Evolutionary conservation across 1,140 invertebrate genomes (phyloP), one percentile per base, ranked within the genome.

Genomic region (Drosophila littoralis): DNA sequence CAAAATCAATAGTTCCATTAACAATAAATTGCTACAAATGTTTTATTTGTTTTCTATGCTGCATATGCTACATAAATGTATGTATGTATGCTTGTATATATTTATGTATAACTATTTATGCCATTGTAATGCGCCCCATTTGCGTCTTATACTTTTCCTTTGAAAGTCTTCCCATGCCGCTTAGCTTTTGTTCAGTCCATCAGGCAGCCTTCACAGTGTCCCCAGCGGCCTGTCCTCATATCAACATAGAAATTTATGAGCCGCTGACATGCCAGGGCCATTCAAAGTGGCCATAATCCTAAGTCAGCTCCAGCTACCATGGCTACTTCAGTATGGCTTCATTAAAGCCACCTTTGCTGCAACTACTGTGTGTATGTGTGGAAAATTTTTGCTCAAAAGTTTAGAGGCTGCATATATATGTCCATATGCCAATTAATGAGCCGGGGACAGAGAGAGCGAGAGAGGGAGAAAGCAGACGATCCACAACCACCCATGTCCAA

Each of bases 391-490:
- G 55, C 70, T 28, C 48, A 57, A 66, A 71, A 76, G 36, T 75
- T 86, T 61, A 50, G 77, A 85, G 61, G 45, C 64, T 51, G 79
- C 82, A 85, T 86, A 81, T 79, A 85, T 81, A 85, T 82, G 79
- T 67, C 71, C 74, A 85, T 85, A 86, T 76, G 82, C 75, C 83
- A 78, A 85, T 85, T 85, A 85, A 86, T 85, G 82, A 60, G 22
- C 9, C 10, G 46, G 46, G 10, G 46, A 22, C 1, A 28, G 12
- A 33, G 59, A 57, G 36, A 32, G 48, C 36, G 32, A 45, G 17
- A 50, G 22, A 28, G 4, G 4, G 22, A 28, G 22, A 28, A 28
- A 28, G 22, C 22, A 28, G 22, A 28, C 22, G 22, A 28, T 28
- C 22, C 22, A 28, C 22, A 28, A 28, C 22, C 22, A 28, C 22